These are phyloP conservation scores for Acromyrmex charruanus DNA, from an alignment of 1,140 invertebrate genomes.

Conservation along the genomic window DNA sequence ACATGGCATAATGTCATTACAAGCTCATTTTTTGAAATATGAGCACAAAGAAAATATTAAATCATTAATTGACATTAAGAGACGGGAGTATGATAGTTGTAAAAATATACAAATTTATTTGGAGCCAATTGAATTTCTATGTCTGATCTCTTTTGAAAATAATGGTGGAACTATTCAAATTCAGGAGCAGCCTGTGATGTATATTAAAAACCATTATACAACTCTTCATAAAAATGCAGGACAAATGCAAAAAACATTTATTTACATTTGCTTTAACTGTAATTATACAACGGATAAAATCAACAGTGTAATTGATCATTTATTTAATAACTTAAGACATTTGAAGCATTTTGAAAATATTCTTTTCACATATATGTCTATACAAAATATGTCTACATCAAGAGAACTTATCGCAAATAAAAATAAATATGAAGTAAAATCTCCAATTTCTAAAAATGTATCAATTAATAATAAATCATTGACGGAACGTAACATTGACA, in stretches of 20 bases:
- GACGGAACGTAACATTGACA: not conserved
- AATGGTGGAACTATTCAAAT: not conserved
- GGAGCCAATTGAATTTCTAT: constrained; percentile 11
- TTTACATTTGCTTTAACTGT: constrained; percentile 5
- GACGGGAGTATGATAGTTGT: not conserved
- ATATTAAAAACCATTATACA: not conserved
- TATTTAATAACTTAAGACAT: not conserved
- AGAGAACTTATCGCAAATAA: not conserved
- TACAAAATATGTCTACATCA: not conserved
- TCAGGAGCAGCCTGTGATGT: not conserved
- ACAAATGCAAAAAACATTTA: not conserved
- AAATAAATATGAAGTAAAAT: not conserved
- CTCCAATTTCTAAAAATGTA: not conserved
- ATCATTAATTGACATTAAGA: not conserved
- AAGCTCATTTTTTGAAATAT: not conserved
- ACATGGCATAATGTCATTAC: not conserved
- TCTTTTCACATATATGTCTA: constrained; percentile 4
- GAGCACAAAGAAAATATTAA: constrained; percentile 13
- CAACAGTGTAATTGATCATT: not conserved
- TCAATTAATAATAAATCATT: not conserved
- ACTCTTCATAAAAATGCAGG: not conserved
- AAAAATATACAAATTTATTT: constrained; percentile 3
- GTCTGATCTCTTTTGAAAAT: constrained; percentile 2
- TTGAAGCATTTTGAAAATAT: not conserved
- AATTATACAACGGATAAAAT: too few species aligned